Base-by-base conservation (phyloP, 2,888 invertebrate species). In the Eugnorisma glareosa region DNA sequence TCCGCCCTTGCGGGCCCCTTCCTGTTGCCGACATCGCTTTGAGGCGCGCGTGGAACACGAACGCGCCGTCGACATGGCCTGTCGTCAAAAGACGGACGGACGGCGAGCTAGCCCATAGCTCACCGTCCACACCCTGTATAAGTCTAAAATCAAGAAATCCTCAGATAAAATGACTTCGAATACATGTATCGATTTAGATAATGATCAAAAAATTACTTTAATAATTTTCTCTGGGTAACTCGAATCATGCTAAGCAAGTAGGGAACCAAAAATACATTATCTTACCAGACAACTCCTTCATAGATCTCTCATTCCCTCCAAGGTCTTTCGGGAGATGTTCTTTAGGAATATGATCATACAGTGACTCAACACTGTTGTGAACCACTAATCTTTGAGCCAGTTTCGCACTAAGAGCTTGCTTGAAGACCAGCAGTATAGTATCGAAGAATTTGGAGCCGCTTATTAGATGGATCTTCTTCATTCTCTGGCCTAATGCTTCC, bases 371-470 rank as follows among this genome's bases (percentile, higher is more conserved):
- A 54, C 67, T 83, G 4, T 76, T 67, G n/a, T 92, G 92, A 1
- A 91, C 73, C 6, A 88, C 57, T 5, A 93, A 63, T 57, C 92
- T 86, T 11, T 84, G 73, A 0, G 79, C 82, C 0, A 93, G n/a
- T 75, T 93, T 93, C 0, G 87, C 87, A 37, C 86, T 87, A 0
- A 93, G 21, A 1, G 81, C 89, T 77, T 90, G 88, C 54, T 91
- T 93, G 2, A 88, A 37, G 0, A 92, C 5, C 7, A 79, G 43
- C 0, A 92, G 28, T 0, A 91, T 10, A 0, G 83, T 79, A 1
- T 91, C 90, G 1, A 92, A 84, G 31, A 91, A 75, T 72, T 91
- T 92, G 0, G 92, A 91, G 3, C 88, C 84, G 24, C 88, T 89
- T 15, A 93, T 35, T 0, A 91, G 75, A 61, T 93, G 91, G 0